Base-by-base conservation (phyloP, 2,797 vertebrate genomes). In the Enteromius viviparus region DNA sequence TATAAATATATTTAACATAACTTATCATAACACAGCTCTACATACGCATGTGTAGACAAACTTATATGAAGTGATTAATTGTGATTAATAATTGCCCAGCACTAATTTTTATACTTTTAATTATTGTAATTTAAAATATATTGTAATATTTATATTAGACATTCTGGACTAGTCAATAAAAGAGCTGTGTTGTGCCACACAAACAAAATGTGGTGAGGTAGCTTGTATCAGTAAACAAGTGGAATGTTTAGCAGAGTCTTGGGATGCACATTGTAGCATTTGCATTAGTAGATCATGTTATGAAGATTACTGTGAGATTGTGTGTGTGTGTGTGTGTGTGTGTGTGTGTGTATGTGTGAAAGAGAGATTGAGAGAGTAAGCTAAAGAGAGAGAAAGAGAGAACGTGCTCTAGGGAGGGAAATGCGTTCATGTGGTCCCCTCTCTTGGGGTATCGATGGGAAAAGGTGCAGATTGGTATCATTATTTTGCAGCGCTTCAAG, bases 391-490 rank as follows among this genome's bases (percentile, higher is more conserved):
- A 23, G 9, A 58, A 58, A 58, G 21, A 14, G 64, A 47, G 69
- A 15, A 12, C 17, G 40, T 0, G 10, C 68, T 79, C 47, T 82
- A 26, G 55, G 72, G 37, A 74, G 58, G 11, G 53, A 23, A 32
- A 45, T 42, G 32, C 9, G 0, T 66, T 81, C 55, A 53, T 26
- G 60, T 55, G 17, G 26, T 53, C 29, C 21, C 78, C 81, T 77
- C 81, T 84, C 79, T 71, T 19, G 49, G 47, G 83, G 49, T 84
- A 70, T 77, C 4, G 10, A 58, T 80, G 72, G 78, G 81, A 78
- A 80, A 42, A 81, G 85, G 79, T 85, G 79, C 76, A 78, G 82
- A 88, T 80, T 87, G 80, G 74, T 86, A 83, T 87, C 84, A 89
- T 89, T 87, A 87, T 87, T 75, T 81, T 34, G 26, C 40, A 72